These are phyloP conservation scores for Mallotus villosus DNA, from an alignment of 2,797 vertebrate genomes.

Conservation along the genomic window DNA sequence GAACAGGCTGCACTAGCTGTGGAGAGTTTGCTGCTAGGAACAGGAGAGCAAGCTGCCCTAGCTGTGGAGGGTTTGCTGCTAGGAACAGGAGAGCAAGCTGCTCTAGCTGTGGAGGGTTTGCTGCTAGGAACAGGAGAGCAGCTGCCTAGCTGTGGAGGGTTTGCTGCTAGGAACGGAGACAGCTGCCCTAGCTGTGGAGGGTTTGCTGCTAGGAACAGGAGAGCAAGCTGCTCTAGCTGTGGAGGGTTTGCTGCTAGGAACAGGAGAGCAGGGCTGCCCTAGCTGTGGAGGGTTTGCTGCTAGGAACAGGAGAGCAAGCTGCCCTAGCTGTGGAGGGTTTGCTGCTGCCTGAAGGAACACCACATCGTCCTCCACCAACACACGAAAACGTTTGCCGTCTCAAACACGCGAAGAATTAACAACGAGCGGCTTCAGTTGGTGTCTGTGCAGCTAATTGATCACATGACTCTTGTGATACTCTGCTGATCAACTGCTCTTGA, in stretches of 20 bases:
- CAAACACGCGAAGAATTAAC: not conserved
- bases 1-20: not conserved
- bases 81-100: not conserved
- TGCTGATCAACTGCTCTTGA: not conserved
- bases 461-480: slow-evolving; percentile 6
- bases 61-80: not conserved
- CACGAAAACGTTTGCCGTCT: not conserved
- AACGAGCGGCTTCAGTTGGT: not conserved
- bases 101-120: not conserved
- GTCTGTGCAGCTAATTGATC: slow-evolving; percentile 28
- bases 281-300: not conserved
- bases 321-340: not conserved
- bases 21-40: not conserved
- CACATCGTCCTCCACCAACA: not conserved
- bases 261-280: not conserved
- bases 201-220: not conserved
- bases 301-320: not conserved
- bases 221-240: not conserved
- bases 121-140: not conserved
- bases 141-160: not conserved
- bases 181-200: not conserved
- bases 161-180: too few species aligned
- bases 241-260: not conserved
- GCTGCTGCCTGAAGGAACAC: not conserved
- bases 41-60: not conserved